Base-by-base conservation (phyloP, 35 echinoderm and acorn worm genomes). In the Apostichopus californicus region DNA sequence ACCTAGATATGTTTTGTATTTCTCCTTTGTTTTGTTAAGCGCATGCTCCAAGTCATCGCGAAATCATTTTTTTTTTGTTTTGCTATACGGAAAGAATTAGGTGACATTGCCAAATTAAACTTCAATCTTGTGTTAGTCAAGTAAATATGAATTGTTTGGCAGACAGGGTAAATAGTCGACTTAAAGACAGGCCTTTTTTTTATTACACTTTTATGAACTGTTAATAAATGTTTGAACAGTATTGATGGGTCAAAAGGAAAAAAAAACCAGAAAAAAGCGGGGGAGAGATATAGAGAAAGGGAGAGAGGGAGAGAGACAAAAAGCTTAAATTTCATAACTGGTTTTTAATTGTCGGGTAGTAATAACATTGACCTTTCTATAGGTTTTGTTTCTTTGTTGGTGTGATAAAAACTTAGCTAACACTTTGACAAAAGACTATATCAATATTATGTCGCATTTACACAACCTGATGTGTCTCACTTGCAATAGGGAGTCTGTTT, bases 361-460 rank as follows among this genome's bases (percentile, higher is more conserved):
- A 83, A 17, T 55, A 56, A 83, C 80, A 55, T 53, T 83, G 80
- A 83, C 52, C 80, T 83, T 83, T 34, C 17, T 83, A 55, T 9
- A 18, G 64, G 8, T 14, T 55, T 83, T 55, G 34, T 15, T 22
- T 79, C 28, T 10, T 34, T 83, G 17, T 83, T 83, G 80, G 9
- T 83, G 80, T 25, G 52, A n/a, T 34, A 83, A 54, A 83, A 83
- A 83, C 25, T 83, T 55, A 46, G 55, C 55, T 83, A 53, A 55
- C 80, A 83, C 80, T 83, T 55, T 83, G 34, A 55, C 55, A 56
- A 83, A 83, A 83, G 80, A 17, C 12, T 55, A n/a, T 83, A 83
- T 83, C 80, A 83, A 83, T 83, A 83, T 83, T 83, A 83, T 83
- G 80, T 83, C 52, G 8, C 46, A 83, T 83, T 56, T 53, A 14